Percentiles rank a stretch among this genome's conserved stretches.
phyloP scores from a whole-genome alignment of 2,888 invertebrate species.

The Trilocha varians region DNA sequence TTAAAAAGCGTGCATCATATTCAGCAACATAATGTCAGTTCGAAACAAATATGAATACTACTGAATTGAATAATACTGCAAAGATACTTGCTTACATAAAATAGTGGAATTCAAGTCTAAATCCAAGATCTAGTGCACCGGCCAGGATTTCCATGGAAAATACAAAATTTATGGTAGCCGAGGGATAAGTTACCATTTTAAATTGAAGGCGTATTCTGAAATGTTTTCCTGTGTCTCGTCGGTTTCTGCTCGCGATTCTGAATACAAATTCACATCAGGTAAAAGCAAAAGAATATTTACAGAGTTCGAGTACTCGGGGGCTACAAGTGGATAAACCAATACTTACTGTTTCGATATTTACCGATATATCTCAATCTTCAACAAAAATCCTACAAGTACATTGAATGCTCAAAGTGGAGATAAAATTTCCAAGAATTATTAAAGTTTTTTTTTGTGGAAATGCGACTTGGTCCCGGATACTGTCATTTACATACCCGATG shows the following conservation, averaged over 20 bases:
- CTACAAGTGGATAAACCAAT: constrained; percentile 35
- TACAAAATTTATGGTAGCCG: constrained; percentile 68
- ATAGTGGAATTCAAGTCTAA: no score
- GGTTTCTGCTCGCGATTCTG: constrained; percentile 41
- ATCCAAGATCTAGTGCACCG: constrained; percentile 63
- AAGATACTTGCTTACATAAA: no score
- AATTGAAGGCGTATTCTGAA: constrained; percentile 68
- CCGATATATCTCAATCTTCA: constrained; percentile 10
- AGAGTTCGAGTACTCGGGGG: constrained; percentile 43
- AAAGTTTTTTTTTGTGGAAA: constrained; percentile 54
- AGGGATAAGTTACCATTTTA: constrained; percentile 72
- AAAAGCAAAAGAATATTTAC: constrained; percentile 58
- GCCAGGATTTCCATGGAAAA: constrained; percentile 69
- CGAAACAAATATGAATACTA: no score
- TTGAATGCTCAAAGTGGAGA: constrained; percentile 15
- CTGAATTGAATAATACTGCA: no score
- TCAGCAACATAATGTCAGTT: no score
- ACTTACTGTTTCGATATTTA: constrained; percentile 18
- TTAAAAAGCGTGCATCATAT: no score
- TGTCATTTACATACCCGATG: constrained; percentile 72
- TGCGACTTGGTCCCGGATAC: constrained; percentile 65
- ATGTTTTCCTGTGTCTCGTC: constrained; percentile 62
- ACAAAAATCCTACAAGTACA: constrained; percentile 5
- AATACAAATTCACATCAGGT: constrained; percentile 67
- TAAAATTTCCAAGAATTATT: constrained; percentile 38